These are phyloP conservation scores for Dendronephthya gigantea DNA, from an alignment of 64 coral and sea anemone species.

Conservation along the genomic window DNA sequence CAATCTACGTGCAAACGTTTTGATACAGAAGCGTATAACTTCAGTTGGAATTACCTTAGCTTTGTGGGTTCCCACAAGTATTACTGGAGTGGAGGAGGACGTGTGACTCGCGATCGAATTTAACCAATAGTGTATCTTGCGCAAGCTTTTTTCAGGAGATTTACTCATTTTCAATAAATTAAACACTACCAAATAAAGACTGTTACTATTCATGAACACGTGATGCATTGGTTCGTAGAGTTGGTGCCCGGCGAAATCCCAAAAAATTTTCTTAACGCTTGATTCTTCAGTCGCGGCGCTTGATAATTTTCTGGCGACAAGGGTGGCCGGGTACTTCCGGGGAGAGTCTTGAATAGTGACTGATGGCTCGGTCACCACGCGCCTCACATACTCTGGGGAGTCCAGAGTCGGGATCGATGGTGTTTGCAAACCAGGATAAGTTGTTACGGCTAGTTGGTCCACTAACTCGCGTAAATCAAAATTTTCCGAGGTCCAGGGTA, in stretches of 20 bases:
- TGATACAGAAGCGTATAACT: background rate
- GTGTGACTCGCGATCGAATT: constrained; percentile 39
- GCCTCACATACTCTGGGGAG: background rate
- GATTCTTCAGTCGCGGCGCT: background rate
- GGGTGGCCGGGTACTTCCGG: background rate
- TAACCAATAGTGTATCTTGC: constrained; percentile 41
- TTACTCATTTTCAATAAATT: constrained; percentile 17
- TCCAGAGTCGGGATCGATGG: too few species aligned
- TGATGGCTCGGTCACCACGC: background rate
- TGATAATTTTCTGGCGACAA: background rate
- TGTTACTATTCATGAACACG: constrained; percentile 39
- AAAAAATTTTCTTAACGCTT: constrained; percentile 22
- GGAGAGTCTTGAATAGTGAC: background rate
- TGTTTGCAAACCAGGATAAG: too few species aligned
- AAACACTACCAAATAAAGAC: constrained; percentile 35
- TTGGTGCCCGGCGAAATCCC: constrained; percentile 45
- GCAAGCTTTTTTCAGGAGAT: background rate
- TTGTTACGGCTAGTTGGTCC: background rate
- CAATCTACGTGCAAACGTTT: too few species aligned
- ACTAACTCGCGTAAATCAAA: background rate
- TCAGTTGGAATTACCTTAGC: background rate
- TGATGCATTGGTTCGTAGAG: constrained; percentile 49
- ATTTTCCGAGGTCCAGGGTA: background rate
- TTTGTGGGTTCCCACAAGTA: constrained; percentile 27
- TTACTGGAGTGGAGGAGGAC: constrained; percentile 23